Conservation (phyloP, 2,113 vertebrate genomes). For the Phrynosoma blainvillii region DNA sequence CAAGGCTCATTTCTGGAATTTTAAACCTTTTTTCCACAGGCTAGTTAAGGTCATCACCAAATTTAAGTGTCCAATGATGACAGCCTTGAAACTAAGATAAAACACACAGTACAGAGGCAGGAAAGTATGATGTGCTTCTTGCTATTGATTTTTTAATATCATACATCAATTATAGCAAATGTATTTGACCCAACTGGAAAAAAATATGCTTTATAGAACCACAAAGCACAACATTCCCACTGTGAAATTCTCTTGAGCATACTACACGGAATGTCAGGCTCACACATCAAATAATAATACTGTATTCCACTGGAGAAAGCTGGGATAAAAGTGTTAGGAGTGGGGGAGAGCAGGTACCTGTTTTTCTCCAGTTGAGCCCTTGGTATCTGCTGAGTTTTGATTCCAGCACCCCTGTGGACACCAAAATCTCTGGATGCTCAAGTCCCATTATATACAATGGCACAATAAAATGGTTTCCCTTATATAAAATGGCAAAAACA, state of each 20-base stretch:
- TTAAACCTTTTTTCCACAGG: slow-evolving; percentile 33
- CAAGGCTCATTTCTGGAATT: not conserved
- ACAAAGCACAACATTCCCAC: slow-evolving; percentile 23
- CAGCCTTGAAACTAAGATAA: slow-evolving; percentile 20
- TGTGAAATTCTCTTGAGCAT: slow-evolving; percentile 6
- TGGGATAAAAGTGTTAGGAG: not conserved
- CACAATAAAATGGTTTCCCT: too few species aligned
- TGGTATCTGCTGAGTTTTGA: not conserved
- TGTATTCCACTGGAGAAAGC: not conserved
- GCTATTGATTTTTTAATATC: slow-evolving; percentile 5
- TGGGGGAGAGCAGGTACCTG: too few species aligned
- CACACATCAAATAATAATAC: not conserved
- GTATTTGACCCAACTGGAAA: slow-evolving; percentile 14
- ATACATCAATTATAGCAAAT: slow-evolving; percentile 8
- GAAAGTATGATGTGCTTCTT: slow-evolving; percentile 16
- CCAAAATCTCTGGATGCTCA: not conserved
- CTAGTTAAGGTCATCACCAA: slow-evolving; percentile 24
- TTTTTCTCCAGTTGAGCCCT: not conserved
- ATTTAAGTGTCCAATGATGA: slow-evolving; percentile 39
- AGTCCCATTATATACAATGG: not conserved
- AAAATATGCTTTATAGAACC: slow-evolving; percentile 14
- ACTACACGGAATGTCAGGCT: slow-evolving; percentile 29
- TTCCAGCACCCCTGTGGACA: too few species aligned
- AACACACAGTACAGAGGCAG: not conserved
- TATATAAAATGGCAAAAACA: not conserved